Percentiles rank a stretch among this genome's conserved stretches.
These are phyloP conservation scores for Acleris literana DNA, from an alignment of 2,888 invertebrate genomes.

Conservation along the genomic window DNA sequence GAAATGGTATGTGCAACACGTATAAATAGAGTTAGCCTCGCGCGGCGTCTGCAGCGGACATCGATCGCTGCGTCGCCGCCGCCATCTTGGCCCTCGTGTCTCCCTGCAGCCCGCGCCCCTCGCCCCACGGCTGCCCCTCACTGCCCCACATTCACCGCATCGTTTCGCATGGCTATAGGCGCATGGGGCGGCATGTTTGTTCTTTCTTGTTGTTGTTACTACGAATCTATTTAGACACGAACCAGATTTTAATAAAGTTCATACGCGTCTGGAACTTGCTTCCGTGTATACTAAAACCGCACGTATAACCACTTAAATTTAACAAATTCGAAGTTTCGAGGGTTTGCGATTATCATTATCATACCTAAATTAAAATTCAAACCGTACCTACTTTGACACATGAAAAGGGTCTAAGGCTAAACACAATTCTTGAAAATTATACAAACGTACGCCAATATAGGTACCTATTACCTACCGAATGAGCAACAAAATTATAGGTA, in stretches of 20 bases:
- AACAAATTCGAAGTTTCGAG: too few species aligned
- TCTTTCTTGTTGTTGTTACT: conserved; percentile 30
- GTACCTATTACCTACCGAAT: too few species aligned
- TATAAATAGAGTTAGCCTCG: conserved; percentile 80
- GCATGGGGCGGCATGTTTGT: conserved; percentile 44
- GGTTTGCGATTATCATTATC: too few species aligned
- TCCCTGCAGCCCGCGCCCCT: conserved; percentile 68
- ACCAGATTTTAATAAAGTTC: too few species aligned
- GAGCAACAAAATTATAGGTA: too few species aligned
- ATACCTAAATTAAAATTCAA: too few species aligned
- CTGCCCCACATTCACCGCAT: conserved; percentile 81
- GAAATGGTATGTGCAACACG: conserved; percentile 70
- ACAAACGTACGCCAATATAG: too few species aligned
- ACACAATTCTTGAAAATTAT: too few species aligned
- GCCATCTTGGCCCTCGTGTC: conserved; percentile 82
- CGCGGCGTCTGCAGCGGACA: conserved; percentile 77
- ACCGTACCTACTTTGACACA: too few species aligned
- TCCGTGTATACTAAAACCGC: background rate
- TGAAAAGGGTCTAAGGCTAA: too few species aligned
- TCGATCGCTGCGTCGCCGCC: conserved; percentile 82
- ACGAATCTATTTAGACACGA: too few species aligned
- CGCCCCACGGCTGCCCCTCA: conserved; percentile 69
- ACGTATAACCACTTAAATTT: too few species aligned
- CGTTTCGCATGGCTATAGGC: conserved; percentile 64
- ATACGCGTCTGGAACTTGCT: background rate